Evolutionary conservation across 2,113 vertebrate species (phyloP), one percentile per base, ranked within the genome.

Genomic region (Centropristis striata): DNA sequence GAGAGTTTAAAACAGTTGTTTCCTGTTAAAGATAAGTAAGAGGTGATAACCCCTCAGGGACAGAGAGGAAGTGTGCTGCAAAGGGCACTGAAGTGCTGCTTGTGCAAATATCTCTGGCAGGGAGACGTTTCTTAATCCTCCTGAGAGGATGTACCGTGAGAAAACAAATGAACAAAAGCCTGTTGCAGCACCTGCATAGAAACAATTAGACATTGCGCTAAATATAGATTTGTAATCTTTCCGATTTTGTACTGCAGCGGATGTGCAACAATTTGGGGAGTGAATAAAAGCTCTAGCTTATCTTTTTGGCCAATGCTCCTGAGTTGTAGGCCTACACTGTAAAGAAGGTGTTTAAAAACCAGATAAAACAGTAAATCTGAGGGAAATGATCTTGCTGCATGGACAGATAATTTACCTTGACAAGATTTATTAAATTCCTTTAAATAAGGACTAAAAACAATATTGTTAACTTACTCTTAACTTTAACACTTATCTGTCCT

Each of bases 51-150:
- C 8, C 37, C 37, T 16, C 39, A 20, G 21, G 53, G 18, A 71
- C 15, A 20, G 36, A 37, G 27, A 47, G 28, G 53, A 63, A 57
- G n/a, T 60, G 23, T 16, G 39, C 39, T 16, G 58, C 27, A 67
- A 54, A 53, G 15, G 44, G 23, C 20, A 42, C 14, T 21, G 16
- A 53, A 27, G 2, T 39, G 32, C 13, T 41, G 53, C 36, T 70
- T 39, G 25, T 47, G 41, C 59, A 86, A 63, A 68, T 20, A 59
- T 23, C 6, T 23, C 15, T 64, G 36, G n/a, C 61, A 54, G 18
- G 27, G 15, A 15, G 18, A 59, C 42, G 36, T 69, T 60, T 59
- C 14, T 27, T 68, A 66, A 44, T 50, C 25, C 32, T 51, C 27
- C 21, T 14, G 11, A 23, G 14, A 75, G 14, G 1, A 3, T 39